Evolutionary conservation across 2,113 vertebrate genomes (phyloP), one percentile per base, ranked within the genome.

Genomic region (Microtus montanus): DNA sequence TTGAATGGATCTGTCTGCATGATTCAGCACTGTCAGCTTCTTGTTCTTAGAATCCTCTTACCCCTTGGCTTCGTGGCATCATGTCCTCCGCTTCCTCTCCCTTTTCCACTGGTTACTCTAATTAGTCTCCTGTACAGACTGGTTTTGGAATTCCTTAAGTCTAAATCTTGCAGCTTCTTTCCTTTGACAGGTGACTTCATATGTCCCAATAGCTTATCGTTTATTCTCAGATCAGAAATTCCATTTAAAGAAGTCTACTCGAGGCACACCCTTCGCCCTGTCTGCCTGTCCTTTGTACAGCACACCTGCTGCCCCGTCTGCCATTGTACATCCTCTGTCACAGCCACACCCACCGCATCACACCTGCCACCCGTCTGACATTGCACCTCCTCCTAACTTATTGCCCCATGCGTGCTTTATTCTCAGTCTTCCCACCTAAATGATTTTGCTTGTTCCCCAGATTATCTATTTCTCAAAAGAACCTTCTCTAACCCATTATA

Each of bases 141-240:
- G 35, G 33, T 84, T 75, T 89, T 93, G 22, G 47, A 9, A 41
- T 90, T 84, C 41, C 54, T 93, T 71, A 41, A 33, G 75, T 9
- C 44, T 83, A 77, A 35, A 20, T 83, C 30, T 1, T 17, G 26
- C 58, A 20, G 84, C 19, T 9, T 58, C 44, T 93, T 92, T 78
- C 73, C 75, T 95, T 93, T 54, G 44, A 44, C 30, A 28, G 15
- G 14, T 73, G 61, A 87, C 41, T 92, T 93, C 70, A 44, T 64
- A 28, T 78, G n/a, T 86, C 30, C 19, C 22, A 70, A 35, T 10
- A 33, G 22, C 61, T 90, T 58, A 20, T 52, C 66, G 1, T 83
- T 86, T 91, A 33, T 90, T 93, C 85, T 93, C 19, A 78, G 14
- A 66, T 87, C 52, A 52, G 52, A 80, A 38, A 88, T 84, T 47